Evolutionary conservation across 2,888 invertebrate species (phyloP), one percentile per base, ranked within the genome.

Genomic region (Fabriciana adippe): DNA sequence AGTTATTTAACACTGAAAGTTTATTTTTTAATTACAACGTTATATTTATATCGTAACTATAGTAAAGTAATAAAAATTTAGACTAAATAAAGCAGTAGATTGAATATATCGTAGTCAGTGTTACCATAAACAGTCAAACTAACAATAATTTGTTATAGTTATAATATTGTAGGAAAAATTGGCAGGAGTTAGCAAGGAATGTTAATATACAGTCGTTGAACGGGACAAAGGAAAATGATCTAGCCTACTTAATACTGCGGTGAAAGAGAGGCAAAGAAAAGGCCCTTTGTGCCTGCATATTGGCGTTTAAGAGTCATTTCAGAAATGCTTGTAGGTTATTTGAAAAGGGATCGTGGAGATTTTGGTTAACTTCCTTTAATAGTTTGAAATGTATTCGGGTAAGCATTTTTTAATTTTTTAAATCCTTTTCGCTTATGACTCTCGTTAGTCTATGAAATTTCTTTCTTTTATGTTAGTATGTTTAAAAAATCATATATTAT

Each of bases 191-290:
- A 66, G 54, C 21, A 59, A 66, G 54, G 54, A 53, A 72, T 66
- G 55, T 70, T 72, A 68, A 65, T 66, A 66, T 55, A 57, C 67
- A 61, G 67, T 51, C 54, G 60, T 50, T 51, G 54, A 41, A 45
- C 66, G 57, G 66, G 48, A 71, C 76, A 80, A 80, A 78, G 73
- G 75, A 73, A 71, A 74, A 77, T 76, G 74, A 73, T 66, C 71
- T 71, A 75, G 77, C 74, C 76, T 76, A 73, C 73, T 79, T 78
- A 76, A 78, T 54, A 76, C 79, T 75, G 73, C 71, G 69, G 66
- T 66, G 75, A 74, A 79, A 77, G 76, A 74, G 76, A 74, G 72
- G 69, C 61, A 69, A 65, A 69, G 65, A 71, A 72, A 71, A 55
- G 55, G 74, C 59, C 77, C 77, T 79, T 77, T 78, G 73, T 69